A percentile compares a stretch with the other conserved stretches of the same genome.
Evolutionary conservation across 2,797 vertebrate genomes (phyloP).

Genomic region (Dicrostonyx torquatus): DNA sequence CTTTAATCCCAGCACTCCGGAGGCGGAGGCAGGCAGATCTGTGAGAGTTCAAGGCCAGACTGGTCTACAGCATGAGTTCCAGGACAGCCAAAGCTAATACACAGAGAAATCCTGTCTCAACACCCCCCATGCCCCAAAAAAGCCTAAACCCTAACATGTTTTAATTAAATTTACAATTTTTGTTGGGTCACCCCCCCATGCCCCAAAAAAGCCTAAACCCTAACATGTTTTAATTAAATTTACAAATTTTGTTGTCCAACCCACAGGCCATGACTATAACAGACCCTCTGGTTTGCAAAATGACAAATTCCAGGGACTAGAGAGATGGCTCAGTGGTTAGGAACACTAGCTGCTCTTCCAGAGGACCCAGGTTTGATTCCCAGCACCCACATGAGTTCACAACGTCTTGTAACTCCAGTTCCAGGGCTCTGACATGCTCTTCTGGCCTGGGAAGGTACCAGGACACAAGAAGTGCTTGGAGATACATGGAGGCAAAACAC

Average conservation of each 20-base stretch:
- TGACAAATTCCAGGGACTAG: background rate
- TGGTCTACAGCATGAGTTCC: background rate
- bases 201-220: background rate
- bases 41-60: background rate
- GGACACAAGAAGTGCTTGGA: background rate
- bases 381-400: background rate
- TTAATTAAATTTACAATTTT: background rate
- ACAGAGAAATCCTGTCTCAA: background rate
- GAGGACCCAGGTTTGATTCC: background rate
- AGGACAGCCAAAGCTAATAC: background rate
- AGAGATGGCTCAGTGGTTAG: too few species aligned
- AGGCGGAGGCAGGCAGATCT: background rate
- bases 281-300: background rate
- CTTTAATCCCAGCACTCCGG: background rate
- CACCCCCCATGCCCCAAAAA: rapidly evolving
- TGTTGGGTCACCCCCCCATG: background rate
- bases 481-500: background rate
- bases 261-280: background rate
- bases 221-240: background rate
- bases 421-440: background rate
- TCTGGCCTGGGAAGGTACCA: background rate
- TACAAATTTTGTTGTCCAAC: background rate
- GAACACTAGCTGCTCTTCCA: background rate
- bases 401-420: background rate
- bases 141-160: background rate